These are phyloP conservation scores for Andrena trimmerana DNA, from an alignment of 2,888 invertebrate genomes.

Conservation along the genomic window DNA sequence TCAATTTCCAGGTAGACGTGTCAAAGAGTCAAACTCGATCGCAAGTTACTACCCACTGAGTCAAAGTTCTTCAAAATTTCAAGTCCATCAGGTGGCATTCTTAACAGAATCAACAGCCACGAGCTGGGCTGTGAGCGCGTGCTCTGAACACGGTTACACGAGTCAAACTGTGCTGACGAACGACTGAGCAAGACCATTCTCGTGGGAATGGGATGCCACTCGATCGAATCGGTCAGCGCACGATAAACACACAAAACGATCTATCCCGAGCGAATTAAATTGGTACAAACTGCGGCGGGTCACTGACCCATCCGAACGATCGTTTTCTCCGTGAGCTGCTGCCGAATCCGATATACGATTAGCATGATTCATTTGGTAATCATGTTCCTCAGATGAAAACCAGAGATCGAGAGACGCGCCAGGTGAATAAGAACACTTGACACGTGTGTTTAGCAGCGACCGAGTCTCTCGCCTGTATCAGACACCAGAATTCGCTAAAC, in stretches of 20 bases:
- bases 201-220: background rate
- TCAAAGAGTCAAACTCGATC: too few species aligned
- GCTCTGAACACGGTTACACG: background rate
- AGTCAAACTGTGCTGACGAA: background rate
- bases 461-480: constrained; percentile 3
- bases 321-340: constrained; percentile 24
- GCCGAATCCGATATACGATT: constrained; percentile 39
- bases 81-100: too few species aligned
- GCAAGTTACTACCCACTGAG: too few species aligned
- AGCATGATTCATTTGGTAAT: constrained; percentile 52
- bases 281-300: constrained; percentile 44
- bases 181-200: background rate
- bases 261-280: constrained; percentile 33
- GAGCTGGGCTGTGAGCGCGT: background rate
- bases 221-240: background rate
- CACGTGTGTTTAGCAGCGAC: constrained; percentile 3
- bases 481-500: background rate
- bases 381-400: constrained; percentile 32
- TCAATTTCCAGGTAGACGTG: too few species aligned
- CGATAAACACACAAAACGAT: background rate
- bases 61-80: too few species aligned
- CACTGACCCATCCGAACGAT: constrained; percentile 23
- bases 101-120: background rate
- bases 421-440: background rate
- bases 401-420: constrained; percentile 7